A percentile compares a stretch with the other conserved stretches of the same genome.
Evolutionary conservation across 2,797 vertebrate genomes (phyloP).

Genomic region (Takifugu rubripes): DNA sequence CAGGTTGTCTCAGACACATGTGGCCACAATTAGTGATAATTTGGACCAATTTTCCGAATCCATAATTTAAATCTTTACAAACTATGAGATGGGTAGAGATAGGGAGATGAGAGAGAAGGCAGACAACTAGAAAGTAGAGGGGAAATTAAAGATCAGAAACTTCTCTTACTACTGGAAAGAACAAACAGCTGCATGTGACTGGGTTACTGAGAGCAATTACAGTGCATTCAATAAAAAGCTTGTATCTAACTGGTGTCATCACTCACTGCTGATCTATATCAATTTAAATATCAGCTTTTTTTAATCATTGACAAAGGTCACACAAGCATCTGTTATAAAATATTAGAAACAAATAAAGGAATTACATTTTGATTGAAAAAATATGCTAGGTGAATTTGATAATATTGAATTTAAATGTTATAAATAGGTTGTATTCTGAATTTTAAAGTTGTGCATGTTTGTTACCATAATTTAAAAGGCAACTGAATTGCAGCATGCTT

Average conservation of each 20-base stretch:
- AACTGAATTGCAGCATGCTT: too few species aligned
- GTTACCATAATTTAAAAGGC: too few species aligned
- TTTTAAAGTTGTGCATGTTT: not conserved
- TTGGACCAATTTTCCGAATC: constrained; percentile 81
- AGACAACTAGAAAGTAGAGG: constrained; percentile 5
- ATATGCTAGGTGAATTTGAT: too few species aligned
- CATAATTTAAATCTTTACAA: constrained; percentile 72
- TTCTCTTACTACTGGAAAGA: not conserved
- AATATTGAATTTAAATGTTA: too few species aligned
- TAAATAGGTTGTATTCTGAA: not conserved
- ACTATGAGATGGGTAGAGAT: constrained; percentile 28
- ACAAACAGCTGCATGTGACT: constrained; percentile 17
- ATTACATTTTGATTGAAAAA: too few species aligned
- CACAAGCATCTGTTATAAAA: too few species aligned
- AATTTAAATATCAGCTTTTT: too few species aligned
- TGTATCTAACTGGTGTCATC: constrained; percentile 49
- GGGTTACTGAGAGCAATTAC: constrained; percentile 51
- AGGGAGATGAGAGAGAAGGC: not conserved
- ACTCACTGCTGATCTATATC: constrained; percentile 45
- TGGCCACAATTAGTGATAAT: constrained; percentile 83
- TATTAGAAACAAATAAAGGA: too few species aligned
- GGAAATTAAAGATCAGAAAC: constrained; percentile 4
- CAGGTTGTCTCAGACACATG: constrained; percentile 79
- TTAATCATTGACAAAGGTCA: too few species aligned
- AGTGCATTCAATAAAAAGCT: constrained; percentile 47